phyloP scores from a whole-genome alignment of 2,113 vertebrate genomes.

The Leptodactylus fuscus region DNA sequence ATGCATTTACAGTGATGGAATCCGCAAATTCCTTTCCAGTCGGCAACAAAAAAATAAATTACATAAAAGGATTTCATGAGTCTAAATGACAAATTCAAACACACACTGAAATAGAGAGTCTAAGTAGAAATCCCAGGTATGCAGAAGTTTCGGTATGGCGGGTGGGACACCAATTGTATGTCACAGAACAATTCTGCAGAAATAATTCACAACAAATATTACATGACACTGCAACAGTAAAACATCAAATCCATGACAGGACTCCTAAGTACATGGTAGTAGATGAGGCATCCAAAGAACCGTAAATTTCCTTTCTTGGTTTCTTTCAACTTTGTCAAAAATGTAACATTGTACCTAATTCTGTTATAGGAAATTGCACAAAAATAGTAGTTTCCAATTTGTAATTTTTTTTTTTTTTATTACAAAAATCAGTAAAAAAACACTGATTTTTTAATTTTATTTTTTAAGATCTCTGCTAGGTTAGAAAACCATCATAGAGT shows the following conservation, averaged over 20 bases:
- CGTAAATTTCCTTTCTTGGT: neutral
- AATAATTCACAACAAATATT: conserved; percentile 46
- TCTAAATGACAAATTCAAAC: conserved; percentile 22
- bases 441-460: neutral
- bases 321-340: neutral
- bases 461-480: neutral
- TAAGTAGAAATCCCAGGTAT: neutral
- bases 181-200: conserved; percentile 42
- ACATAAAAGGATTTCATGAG: neutral
- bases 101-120: conserved; percentile 15
- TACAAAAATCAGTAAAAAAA: conserved; percentile 23
- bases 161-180: conserved; percentile 7
- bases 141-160: neutral
- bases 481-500: neutral
- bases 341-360: neutral
- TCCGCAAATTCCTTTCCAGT: neutral
- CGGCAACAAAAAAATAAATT: conserved; percentile 21
- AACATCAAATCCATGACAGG: conserved; percentile 21
- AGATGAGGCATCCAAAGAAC: neutral
- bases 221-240: conserved; percentile 52
- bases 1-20: conserved; percentile 9
- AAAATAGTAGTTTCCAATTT: neutral
- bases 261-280: conserved; percentile 1
- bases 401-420: neutral
- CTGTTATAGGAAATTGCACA: neutral